phyloP scores from a whole-genome alignment of 2,888 invertebrate genomes.

The Sepioteuthis lessoniana region DNA sequence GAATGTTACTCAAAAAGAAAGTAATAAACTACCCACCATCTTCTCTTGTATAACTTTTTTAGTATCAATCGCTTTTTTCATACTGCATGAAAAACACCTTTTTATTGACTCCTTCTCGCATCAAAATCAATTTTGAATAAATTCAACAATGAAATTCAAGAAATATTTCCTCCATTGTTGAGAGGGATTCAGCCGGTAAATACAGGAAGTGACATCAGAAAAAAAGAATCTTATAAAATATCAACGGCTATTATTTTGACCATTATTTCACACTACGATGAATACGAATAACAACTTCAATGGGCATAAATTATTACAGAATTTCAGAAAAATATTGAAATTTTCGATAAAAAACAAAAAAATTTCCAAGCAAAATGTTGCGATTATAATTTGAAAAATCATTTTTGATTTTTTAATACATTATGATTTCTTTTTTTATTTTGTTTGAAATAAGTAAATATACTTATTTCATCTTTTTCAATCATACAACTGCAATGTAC shows the following conservation, averaged over 20 bases:
- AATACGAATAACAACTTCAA: background rate
- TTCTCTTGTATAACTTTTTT: constrained; percentile 6
- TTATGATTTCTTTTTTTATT: too few relatives aligned
- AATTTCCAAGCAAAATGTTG: too few relatives aligned
- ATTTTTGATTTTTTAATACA: too few relatives aligned
- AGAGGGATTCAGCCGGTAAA: background rate
- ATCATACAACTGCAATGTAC: too few relatives aligned
- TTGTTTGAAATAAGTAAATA: too few relatives aligned
- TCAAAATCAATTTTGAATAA: background rate
- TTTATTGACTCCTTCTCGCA: background rate
- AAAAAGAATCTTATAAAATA: background rate
- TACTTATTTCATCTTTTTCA: too few relatives aligned
- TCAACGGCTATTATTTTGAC: background rate
- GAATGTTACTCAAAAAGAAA: background rate
- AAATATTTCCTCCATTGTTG: background rate
- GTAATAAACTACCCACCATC: background rate
- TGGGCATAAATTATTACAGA: too few relatives aligned
- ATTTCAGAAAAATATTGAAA: too few relatives aligned
- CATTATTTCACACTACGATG: background rate
- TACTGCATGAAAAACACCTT: background rate
- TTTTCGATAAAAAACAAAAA: too few relatives aligned
- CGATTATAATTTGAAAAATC: too few relatives aligned
- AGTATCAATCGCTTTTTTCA: background rate
- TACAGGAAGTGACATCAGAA: background rate
- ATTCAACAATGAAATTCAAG: background rate